Conservation (phyloP, 2,113 vertebrate species). For the Chelonoidis abingdonii region DNA sequence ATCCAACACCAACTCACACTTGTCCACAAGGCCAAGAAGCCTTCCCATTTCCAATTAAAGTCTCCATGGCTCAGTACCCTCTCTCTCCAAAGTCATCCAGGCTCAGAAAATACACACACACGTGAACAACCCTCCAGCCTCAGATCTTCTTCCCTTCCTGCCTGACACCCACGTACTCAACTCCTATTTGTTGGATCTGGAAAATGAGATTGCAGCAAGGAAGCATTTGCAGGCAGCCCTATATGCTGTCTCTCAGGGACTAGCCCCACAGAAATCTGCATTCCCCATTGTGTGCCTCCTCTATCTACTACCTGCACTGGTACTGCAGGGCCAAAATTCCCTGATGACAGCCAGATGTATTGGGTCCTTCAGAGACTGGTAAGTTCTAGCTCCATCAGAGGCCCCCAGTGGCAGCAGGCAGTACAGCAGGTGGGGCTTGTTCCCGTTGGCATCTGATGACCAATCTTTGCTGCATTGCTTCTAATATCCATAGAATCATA, state of each 20-base stretch:
- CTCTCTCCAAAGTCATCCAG: slow-evolving; percentile 30
- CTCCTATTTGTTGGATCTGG: background rate
- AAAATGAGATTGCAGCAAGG: background rate
- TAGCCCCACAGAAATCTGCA: background rate
- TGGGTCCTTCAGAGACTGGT: background rate
- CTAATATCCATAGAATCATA: background rate
- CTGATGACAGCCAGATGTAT: background rate
- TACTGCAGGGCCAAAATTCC: background rate
- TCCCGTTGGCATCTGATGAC: background rate
- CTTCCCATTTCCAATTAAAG: slow-evolving; percentile 27
- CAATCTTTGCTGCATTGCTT: background rate
- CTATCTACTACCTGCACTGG: background rate
- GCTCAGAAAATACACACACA: slow-evolving; percentile 39
- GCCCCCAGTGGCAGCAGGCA: background rate
- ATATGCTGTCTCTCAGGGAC: background rate
- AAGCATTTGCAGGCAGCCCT: background rate
- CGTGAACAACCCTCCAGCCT: slow-evolving; percentile 4
- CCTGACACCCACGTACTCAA: slow-evolving; percentile 17
- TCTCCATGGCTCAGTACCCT: slow-evolving; percentile 21
- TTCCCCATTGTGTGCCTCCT: background rate
- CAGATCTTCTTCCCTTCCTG: slow-evolving; percentile 6
- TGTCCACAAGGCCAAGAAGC: background rate
- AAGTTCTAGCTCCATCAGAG: background rate
- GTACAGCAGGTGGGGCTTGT: background rate
- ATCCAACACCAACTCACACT: background rate